Percentiles rank a stretch among this genome's conserved stretches.
Evolutionary conservation across 2,113 vertebrate genomes (phyloP).

Genomic region (Hippocampus abdominalis): DNA sequence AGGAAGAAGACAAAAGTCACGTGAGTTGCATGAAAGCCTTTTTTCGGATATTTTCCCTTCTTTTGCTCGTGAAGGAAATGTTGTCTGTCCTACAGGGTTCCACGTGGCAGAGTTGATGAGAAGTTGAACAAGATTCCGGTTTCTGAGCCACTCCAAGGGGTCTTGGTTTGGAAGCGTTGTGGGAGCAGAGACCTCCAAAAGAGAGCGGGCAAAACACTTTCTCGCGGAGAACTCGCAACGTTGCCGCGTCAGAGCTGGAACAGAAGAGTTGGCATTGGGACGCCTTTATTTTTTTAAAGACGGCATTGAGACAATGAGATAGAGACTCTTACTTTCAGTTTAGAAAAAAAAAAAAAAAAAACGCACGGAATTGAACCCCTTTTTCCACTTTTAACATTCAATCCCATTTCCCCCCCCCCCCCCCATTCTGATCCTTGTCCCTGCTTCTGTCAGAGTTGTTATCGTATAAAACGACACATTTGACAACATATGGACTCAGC

Average conservation of each 20-base stretch:
- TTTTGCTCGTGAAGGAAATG: no score
- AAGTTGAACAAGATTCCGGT: neutral
- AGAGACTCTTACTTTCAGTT: neutral
- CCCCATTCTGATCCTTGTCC: neutral
- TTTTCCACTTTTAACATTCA: neutral
- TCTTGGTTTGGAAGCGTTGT: neutral
- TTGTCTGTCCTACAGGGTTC: neutral
- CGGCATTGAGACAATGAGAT: neutral
- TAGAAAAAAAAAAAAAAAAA: neutral
- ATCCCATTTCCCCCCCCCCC: neutral
- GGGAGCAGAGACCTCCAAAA: neutral
- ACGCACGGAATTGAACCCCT: no score
- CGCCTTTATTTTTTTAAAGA: neutral
- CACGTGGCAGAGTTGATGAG: neutral
- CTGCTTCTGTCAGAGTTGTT: neutral
- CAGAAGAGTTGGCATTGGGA: neutral
- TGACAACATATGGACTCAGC: neutral
- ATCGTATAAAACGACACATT: neutral
- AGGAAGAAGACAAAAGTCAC: constrained; percentile 1
- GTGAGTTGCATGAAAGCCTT: neutral
- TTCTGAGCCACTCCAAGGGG: neutral
- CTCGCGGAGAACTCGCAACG: no score
- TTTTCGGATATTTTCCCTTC: no score
- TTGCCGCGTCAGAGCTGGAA: neutral
- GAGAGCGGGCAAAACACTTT: neutral